These are phyloP conservation scores for Steromphala cineraria DNA, from an alignment of 2,888 invertebrate genomes.

Conservation along the genomic window DNA sequence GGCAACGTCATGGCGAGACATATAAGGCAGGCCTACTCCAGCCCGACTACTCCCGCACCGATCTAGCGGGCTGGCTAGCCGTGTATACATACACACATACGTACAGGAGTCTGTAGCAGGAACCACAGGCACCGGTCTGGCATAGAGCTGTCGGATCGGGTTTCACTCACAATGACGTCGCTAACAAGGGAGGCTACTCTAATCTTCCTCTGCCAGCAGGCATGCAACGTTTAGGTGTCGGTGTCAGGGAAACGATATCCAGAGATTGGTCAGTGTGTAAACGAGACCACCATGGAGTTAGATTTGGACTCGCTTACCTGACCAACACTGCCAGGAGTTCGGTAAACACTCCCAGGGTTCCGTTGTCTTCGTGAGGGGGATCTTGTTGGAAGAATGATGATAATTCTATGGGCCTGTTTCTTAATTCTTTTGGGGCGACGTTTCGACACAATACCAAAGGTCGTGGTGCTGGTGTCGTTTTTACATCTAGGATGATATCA, in stretches of 20 bases:
- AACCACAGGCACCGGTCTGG: neutral
- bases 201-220: neutral
- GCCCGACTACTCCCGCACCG: neutral
- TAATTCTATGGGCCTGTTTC: no score
- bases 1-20: neutral
- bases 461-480: no score
- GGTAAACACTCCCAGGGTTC: no score
- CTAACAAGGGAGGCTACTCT: conserved; percentile 4
- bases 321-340: no score
- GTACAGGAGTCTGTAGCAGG: neutral
- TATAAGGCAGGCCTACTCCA: neutral
- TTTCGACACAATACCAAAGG: no score
- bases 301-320: neutral
- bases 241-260: neutral
- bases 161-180: neutral
- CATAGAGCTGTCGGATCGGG: neutral
- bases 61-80: no score
- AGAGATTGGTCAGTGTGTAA: neutral
- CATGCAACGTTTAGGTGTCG: neutral
- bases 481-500: no score
- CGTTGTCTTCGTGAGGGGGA: no score
- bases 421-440: no score
- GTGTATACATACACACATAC: no score
- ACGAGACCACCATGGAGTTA: neutral
- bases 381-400: no score